Base-by-base conservation (phyloP, 2,888 invertebrate genomes). In the Melipona beecheii region DNA sequence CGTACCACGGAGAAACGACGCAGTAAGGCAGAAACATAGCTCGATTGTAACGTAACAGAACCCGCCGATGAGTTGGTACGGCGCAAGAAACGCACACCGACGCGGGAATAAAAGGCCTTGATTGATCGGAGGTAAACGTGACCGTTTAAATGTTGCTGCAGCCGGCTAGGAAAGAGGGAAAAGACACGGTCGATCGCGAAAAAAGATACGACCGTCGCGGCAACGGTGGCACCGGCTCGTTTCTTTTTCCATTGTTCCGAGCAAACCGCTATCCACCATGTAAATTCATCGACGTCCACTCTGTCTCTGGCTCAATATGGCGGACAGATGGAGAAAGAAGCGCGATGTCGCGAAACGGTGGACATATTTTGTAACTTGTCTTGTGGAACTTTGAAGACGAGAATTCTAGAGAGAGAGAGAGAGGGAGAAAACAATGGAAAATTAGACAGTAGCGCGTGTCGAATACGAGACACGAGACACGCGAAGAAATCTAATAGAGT, bases 401-500 rank as follows among this genome's bases (percentile, higher is more conserved):
- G 27, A 27, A 65, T 66, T 13, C 24, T 19, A 31, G 21, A 58
- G 17, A 54, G 21, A 60, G 15, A 17, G 19, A 36, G 60, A 27
- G 21, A 24, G 24, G 2, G 31, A 27, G 43, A 27, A 11, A 54
- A 31, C n/a, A 19, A 21, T 36, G 58, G 74, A 78, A 68, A 73
- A 75, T 75, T 73, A 62, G 75, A 72, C 68, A 36, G 17, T 17
- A 56, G 54, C 65, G 13, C 60, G 58, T 65, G 56, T 64, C 13
- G 75, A 43, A 87, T 88, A 91, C 90, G 21, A 43, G 43, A 15
- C 87, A n/a, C 89, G 87, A 83, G 81, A 87, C 83, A 86, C 82
- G 86, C 85, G 87, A 86, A 70, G 87, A 90, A 90, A 91, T 90
- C 90, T 91, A 92, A 93, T 92, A 91, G 90, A 92, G 87, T 86